Evolutionary conservation across 2,113 vertebrate genomes (phyloP).

Genomic region (Carlito syrichta): DNA sequence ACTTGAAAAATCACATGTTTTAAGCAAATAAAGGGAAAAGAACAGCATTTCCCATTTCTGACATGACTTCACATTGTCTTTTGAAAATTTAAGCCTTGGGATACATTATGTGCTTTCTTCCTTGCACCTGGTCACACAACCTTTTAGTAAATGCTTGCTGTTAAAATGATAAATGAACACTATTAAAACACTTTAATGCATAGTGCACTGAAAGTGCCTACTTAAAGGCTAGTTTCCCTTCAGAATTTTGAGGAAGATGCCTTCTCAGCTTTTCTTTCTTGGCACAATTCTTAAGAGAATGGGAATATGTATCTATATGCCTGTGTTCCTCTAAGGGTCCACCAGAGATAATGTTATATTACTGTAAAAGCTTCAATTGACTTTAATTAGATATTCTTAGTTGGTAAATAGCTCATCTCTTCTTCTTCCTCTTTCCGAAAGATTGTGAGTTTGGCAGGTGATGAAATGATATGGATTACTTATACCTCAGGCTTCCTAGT

Average conservation of each 20-base stretch:
- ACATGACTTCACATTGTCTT: slow-evolving; percentile 48
- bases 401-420: neutral
- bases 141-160: slow-evolving; percentile 58
- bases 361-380: slow-evolving; percentile 8
- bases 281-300: slow-evolving; percentile 58
- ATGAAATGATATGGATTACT: neutral
- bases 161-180: slow-evolving; percentile 70
- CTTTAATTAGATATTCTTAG: slow-evolving; percentile 18
- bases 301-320: neutral
- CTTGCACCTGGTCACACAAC: slow-evolving; percentile 63
- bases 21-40: slow-evolving; percentile 22
- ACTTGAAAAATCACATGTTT: neutral
- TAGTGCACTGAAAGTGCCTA: slow-evolving; percentile 61
- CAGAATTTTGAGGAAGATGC: slow-evolving; percentile 69
- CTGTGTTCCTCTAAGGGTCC: neutral
- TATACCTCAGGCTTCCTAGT: neutral
- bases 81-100: slow-evolving; percentile 49
- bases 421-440: neutral
- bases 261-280: slow-evolving; percentile 71
- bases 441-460: neutral
- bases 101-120: slow-evolving; percentile 60
- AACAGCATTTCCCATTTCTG: slow-evolving; percentile 32
- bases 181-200: slow-evolving; percentile 68
- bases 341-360: neutral
- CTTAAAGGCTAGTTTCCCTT: slow-evolving; percentile 71